Evolutionary conservation across 2,113 vertebrate genomes (phyloP).

Genomic region (Phalacrocorax carbo): DNA sequence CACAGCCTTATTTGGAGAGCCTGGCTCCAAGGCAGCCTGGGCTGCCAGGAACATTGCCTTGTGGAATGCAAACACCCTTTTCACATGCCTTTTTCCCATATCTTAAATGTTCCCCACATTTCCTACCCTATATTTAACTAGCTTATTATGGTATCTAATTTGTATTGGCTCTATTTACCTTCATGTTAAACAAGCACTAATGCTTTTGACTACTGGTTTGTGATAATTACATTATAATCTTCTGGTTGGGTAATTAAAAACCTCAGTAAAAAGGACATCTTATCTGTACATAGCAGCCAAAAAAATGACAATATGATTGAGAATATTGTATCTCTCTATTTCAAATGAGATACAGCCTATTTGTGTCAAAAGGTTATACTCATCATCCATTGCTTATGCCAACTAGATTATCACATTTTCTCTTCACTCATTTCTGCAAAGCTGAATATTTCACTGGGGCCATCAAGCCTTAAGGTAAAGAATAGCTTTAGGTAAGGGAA

Average conservation of each 20-base stretch:
- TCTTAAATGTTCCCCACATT: not conserved
- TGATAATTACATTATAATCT: not conserved
- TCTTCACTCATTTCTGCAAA: not conserved
- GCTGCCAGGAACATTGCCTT: slow-evolving; percentile 19
- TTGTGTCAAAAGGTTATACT: not conserved
- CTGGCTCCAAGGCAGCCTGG: not conserved
- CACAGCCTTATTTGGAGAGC: slow-evolving; percentile 1
- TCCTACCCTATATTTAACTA: slow-evolving; percentile 45
- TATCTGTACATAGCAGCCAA: not conserved
- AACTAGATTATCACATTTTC: not conserved
- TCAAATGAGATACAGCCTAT: not conserved
- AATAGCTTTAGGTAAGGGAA: not conserved
- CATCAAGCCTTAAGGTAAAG: not conserved
- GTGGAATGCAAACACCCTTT: not conserved
- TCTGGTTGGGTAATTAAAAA: not conserved
- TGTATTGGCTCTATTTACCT: not conserved
- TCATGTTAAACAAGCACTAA: not conserved
- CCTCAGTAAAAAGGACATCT: not conserved
- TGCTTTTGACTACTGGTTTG: not conserved
- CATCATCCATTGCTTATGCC: not conserved
- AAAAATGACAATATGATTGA: not conserved
- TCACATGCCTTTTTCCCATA: slow-evolving; percentile 38
- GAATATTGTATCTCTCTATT: not conserved
- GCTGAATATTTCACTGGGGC: not conserved
- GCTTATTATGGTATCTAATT: not conserved